Base-by-base conservation (phyloP, 2,888 invertebrate genomes). In the Drosophila mayaguana region DNA sequence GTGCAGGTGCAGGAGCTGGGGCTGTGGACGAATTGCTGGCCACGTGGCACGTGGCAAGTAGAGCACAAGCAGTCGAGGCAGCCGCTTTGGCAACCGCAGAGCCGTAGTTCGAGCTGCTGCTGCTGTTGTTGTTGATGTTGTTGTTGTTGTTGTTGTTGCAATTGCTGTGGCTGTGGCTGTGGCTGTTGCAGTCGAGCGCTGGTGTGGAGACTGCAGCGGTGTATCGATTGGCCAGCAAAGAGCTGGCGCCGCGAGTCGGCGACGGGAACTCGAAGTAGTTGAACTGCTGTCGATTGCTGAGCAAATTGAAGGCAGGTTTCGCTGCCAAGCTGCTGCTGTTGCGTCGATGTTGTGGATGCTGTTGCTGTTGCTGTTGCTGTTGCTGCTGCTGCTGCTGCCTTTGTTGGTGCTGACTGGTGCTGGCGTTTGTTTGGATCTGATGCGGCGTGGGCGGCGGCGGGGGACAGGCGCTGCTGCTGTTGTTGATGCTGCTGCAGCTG, bases 371-470 rank as follows among this genome's bases (percentile, higher is more conserved):
- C 20, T 63, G 75, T 42, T 69, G 80, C 25, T 61, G 63, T 11
- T 72, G 68, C n/a, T 63, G 75, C 34, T 69, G 77, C 28, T 61
- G 63, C 11, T 69, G 68, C 40, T 57, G 64, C 48, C 81, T 73
- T 34, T 79, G 77, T 38, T 79, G 77, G 40, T 64, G 72, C 57
- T 73, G 81, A 22, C 45, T 68, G 75, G 55, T 75, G 78, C 67
- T 75, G 78, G 72, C 72, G 57, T 77, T 75, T 72, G 78, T 48
- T 74, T 77, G 86, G 63, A 75, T 71, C 55, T 59, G 71, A 70
- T 73, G 77, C 69, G 91, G 90, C 80, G 91, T 90, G 65, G 92
- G 88, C 80, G 92, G 89, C 84, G 92, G 90, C 78, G 92, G 89
- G 78, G 89, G 88, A 84, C 88, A 85, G 86, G 83, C 90, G 80